These are phyloP conservation scores for Glomeris marginata DNA, from an alignment of 2,888 invertebrate genomes.

Conservation along the genomic window DNA sequence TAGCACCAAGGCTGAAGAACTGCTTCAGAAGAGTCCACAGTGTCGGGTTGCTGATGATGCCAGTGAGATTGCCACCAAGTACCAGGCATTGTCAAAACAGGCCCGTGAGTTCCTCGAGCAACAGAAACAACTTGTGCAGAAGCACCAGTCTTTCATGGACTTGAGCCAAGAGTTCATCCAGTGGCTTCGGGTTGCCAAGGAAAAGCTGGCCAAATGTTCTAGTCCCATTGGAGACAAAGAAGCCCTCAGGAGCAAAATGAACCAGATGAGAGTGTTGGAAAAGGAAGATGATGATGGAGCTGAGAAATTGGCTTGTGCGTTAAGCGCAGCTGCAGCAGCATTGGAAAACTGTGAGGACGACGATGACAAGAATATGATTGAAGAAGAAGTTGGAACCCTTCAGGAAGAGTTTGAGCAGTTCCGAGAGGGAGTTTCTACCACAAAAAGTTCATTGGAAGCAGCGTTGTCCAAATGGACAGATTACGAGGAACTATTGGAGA, in stretches of 20 bases:
- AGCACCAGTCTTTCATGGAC: constrained; percentile 82
- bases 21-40: constrained; percentile 68
- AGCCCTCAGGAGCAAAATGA: constrained; percentile 66
- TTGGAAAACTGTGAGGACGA: constrained; percentile 59
- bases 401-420: constrained; percentile 83
- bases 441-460: constrained; percentile 64
- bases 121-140: constrained; percentile 66
- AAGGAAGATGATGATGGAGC: constrained; percentile 54
- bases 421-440: constrained; percentile 48
- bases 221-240: constrained; percentile 87
- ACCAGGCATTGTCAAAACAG: constrained; percentile 74
- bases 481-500: constrained; percentile 80
- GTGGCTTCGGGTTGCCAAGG: constrained; percentile 84
- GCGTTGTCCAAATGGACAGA: constrained; percentile 89
- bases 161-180: constrained; percentile 79
- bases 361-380: constrained; percentile 76
- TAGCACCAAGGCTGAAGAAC: constrained; percentile 78
- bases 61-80: constrained; percentile 79
- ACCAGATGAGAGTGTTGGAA: constrained; percentile 48
- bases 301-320: constrained; percentile 61
- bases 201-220: constrained; percentile 75
- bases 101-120: constrained; percentile 82
- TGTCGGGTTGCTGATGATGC: constrained; percentile 36
- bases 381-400: constrained; percentile 75
- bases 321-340: constrained; percentile 73